phyloP scores from a whole-genome alignment of 2,797 vertebrate genomes.

The Chelidonichthys spinosus region DNA sequence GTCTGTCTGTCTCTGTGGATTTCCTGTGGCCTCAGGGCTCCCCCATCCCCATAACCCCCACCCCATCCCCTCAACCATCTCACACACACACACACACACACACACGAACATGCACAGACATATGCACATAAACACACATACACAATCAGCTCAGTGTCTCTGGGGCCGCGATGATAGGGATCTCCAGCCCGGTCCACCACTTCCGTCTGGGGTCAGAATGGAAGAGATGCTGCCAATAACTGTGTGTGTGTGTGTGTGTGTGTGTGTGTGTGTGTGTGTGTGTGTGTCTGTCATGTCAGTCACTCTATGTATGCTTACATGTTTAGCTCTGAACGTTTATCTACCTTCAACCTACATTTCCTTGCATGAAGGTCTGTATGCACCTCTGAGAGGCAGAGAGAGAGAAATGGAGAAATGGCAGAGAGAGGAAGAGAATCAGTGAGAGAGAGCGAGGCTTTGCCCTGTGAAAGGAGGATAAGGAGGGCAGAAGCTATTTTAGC shows the following conservation, averaged over 20 bases:
- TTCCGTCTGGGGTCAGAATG: conserved; percentile 78
- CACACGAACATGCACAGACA: conserved; percentile 41
- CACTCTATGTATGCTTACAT: conserved; percentile 43
- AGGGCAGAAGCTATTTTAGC: conserved; percentile 84
- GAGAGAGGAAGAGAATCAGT: conserved; percentile 16
- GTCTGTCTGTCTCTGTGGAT: conserved; percentile 84
- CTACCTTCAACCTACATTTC: conserved; percentile 45
- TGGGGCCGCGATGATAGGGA: conserved; percentile 76
- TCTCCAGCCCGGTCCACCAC: conserved; percentile 77
- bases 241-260: conserved; percentile 30
- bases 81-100: conserved; percentile 33
- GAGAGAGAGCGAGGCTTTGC: conserved; percentile 45
- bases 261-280: background rate
- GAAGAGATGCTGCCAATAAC: conserved; percentile 76
- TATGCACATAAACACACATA: conserved; percentile 43
- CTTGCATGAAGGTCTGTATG: conserved; percentile 17
- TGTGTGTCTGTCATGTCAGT: conserved; percentile 41
- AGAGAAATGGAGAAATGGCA: conserved; percentile 23
- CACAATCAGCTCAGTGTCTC: conserved; percentile 76
- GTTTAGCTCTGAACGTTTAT: conserved; percentile 50
- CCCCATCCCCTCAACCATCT: background rate
- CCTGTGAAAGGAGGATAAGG: conserved; percentile 82
- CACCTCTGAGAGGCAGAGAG: conserved; percentile 17
- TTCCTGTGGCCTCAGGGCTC: conserved; percentile 84
- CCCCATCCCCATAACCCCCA: conserved; percentile 60